Base-by-base conservation (phyloP, 2,888 invertebrate species). In the Ophion ellenae region DNA sequence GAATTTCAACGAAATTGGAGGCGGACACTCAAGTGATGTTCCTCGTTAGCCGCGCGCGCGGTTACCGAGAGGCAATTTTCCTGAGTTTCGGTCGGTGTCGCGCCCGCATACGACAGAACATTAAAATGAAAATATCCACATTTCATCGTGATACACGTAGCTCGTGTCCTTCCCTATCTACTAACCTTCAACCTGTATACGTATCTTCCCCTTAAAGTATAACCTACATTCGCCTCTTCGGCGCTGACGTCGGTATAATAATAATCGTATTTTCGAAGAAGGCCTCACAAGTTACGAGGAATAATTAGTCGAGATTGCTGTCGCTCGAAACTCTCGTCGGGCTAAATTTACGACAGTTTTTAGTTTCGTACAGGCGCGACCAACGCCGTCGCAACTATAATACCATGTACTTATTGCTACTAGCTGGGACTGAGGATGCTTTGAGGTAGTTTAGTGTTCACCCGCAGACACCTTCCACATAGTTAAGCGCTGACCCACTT, bases 401-500 rank as follows among this genome's bases (percentile, higher is more conserved):
- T 17, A 66, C 66, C 47, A 66, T 61, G 71, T 28, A 57, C 70
- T 74, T 36, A 36, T 47, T 36, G 73, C 47, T 63, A 40, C 59
- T 45, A 74, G 67, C 67, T 64, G 64, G 64, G 53, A 73, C 24
- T 78, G 47, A 67, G 74, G 57, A 61, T 73, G 57, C 63, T 76
- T 9, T 17, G 10, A 40, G 67, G 59, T 66, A 73, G 83, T 77
- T 83, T 71, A 73, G 61, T 73, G 59, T 77, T 67, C 66, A 83
- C 32, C 4, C 32, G 59, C 77, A 40, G 66, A 73, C 77, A 73
- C 71, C 73, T 47, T 7, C 61, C 67, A 36, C 67, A 87, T 84
- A 86, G 86, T 76, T 73, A 82, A 81, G 73, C 83, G 80, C 74
- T 83, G 84, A 89, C 89, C 88, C 84, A 88, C 73, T 87, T 89